These are phyloP conservation scores for Chondrosia reniformis DNA, from an alignment of 37 sponge, comb jelly and placozoan species.

Conservation along the genomic window DNA sequence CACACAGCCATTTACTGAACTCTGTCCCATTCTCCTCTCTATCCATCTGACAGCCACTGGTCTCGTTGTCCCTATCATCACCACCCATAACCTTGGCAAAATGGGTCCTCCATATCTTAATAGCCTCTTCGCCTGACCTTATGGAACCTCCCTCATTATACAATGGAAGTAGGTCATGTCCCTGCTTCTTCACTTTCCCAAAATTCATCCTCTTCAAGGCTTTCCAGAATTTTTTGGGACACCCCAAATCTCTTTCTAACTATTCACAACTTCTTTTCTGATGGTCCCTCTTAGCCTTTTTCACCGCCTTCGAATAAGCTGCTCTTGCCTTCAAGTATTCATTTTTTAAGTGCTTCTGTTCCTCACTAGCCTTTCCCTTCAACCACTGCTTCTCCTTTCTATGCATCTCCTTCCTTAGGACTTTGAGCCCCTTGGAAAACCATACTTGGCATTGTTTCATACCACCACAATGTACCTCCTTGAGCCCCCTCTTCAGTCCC, in stretches of 20 bases:
- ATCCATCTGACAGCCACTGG: not conserved
- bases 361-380: not conserved
- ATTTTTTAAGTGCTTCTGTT: not conserved
- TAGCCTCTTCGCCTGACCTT: not conserved
- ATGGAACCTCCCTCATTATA: not conserved
- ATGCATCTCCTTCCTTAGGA: not conserved
- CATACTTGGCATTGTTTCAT: not conserved
- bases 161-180: not conserved
- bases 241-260: not conserved
- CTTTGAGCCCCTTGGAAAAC: not conserved
- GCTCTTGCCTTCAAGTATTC: not conserved
- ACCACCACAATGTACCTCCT: not conserved
- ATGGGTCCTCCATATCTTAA: not conserved
- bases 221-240: not conserved
- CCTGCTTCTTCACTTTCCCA: not conserved
- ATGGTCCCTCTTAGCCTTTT: not conserved
- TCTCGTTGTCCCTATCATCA: not conserved
- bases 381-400: not conserved
- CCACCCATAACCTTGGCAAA: not conserved
- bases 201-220: not conserved
- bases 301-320: no score
- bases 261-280: not conserved
- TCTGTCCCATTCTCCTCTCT: not conserved
- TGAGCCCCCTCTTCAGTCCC: no score
- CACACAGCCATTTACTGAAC: not conserved